These are phyloP conservation scores for Rhizomys pruinosus DNA, from an alignment of 2,113 vertebrate genomes.

Conservation along the genomic window DNA sequence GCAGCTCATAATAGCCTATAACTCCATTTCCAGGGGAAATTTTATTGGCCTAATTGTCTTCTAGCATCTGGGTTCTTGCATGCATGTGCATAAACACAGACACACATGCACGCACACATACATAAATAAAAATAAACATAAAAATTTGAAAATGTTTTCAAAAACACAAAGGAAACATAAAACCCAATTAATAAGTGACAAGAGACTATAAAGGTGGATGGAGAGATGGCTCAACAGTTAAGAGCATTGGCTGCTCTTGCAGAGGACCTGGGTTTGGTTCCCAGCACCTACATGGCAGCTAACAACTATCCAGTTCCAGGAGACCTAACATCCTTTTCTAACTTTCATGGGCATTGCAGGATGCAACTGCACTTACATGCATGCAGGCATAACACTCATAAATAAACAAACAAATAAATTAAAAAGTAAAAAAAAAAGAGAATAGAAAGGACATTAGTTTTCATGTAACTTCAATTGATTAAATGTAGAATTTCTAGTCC, in stretches of 20 bases:
- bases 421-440: not conserved
- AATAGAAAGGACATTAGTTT: not conserved
- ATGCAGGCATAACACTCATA: too few species aligned
- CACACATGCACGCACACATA: too few species aligned
- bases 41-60: not conserved
- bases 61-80: not conserved
- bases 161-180: not conserved
- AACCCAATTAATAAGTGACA: not conserved
- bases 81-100: too few species aligned
- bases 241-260: too few species aligned
- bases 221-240: too few species aligned
- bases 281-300: too few species aligned
- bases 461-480: not conserved
- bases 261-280: too few species aligned
- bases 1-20: not conserved
- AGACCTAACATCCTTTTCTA: too few species aligned
- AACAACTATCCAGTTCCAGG: too few species aligned
- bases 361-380: too few species aligned
- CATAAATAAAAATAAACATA: not conserved
- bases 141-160: conserved; percentile 7
- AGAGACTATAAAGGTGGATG: not conserved
- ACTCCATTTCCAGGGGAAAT: not conserved
- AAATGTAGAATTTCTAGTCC: not conserved
- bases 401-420: too few species aligned
- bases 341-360: too few species aligned